Evolutionary conservation across 1,140 invertebrate genomes (phyloP).

Genomic region (Drosophila santomea): DNA sequence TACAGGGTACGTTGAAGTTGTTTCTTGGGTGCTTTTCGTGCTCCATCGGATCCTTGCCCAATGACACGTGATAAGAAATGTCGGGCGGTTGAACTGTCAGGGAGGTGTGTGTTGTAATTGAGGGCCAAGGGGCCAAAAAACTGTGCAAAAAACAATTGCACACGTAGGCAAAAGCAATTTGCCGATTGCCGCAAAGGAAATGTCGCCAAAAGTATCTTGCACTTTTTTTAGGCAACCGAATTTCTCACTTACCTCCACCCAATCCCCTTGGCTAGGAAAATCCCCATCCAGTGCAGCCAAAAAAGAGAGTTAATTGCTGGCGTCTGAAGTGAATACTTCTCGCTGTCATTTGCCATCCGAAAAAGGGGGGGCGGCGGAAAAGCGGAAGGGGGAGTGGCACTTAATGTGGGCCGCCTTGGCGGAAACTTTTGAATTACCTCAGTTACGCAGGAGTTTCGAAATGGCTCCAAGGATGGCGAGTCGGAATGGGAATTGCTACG

Average conservation of each 20-base stretch:
- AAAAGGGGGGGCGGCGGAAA: neutral
- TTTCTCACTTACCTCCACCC: neutral
- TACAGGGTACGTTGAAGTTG: neutral
- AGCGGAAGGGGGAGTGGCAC: conserved; percentile 27
- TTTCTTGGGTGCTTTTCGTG: neutral
- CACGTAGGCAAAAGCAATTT: conserved; percentile 80
- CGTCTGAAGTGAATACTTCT: conserved; percentile 71
- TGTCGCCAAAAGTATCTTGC: conserved; percentile 67
- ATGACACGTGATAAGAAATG: conserved; percentile 81
- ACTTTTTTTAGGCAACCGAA: conserved; percentile 27
- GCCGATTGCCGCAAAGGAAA: conserved; percentile 72
- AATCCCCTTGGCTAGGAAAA: neutral
- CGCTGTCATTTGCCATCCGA: conserved; percentile 59
- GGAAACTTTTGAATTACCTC: conserved; percentile 81
- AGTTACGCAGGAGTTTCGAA: conserved; percentile 50
- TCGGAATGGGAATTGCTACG: conserved; percentile 58
- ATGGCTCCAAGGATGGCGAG: conserved; percentile 23
- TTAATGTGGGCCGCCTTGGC: conserved; percentile 71
- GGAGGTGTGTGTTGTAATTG: conserved; percentile 39
- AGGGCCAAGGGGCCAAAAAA: conserved; percentile 30
- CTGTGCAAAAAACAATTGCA: conserved; percentile 48
- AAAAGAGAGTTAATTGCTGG: conserved; percentile 71
- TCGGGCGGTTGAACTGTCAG: conserved; percentile 34
- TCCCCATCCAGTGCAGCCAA: neutral
- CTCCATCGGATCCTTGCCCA: conserved; percentile 22